Evolutionary conservation across 2,888 invertebrate species (phyloP), one percentile per base, ranked within the genome.

Genomic region (Dicyrtomina minuta): DNA sequence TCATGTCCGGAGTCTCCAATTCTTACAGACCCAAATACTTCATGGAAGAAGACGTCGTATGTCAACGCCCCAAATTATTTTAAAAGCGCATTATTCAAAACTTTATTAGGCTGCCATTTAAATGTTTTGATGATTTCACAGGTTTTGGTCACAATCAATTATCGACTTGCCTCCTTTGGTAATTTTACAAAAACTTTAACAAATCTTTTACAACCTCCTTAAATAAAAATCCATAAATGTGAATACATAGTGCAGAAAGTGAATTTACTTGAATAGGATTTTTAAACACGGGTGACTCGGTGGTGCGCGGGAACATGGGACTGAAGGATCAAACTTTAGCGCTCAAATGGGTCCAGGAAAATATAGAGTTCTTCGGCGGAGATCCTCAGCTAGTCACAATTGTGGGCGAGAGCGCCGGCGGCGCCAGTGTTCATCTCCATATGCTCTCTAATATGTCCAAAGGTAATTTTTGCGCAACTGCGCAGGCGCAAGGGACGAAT

Each of bases 1-100:
- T 72, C 55, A 76, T 76, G 76, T 44, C 58, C 20, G 65, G 71
- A 12, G 49, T 62, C 15, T 55, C 68, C 4, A 71, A 71, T 59
- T 46, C 56, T n/a, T 71, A 64, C 49, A 62, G 68, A 17, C 68
- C 71, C 22, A 66, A 67, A 39, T 70, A 70, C 43, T 67, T 49
- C 43, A 70, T 70, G 70, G 43, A 59, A 10, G 70, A 70, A 51
- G 64, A 70, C 27, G 43, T 70, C 3, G 70, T 70, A 24, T 41
- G 55, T 66, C n/a, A n/a, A n/a, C n/a, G n/a, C n/a, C n/a, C n/a
- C n/a, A n/a, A n/a, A n/a, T n/a, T n/a, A n/a, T n/a, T n/a, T n/a
- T n/a, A n/a, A n/a, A n/a, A n/a, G 46, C 53, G 53, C 4, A 53
- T 17, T 6, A 17, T 20, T 51, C 51, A 12, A 12, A 51, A 1